Conservation (phyloP, 2,888 invertebrate species). For the Euclidia mi region DNA sequence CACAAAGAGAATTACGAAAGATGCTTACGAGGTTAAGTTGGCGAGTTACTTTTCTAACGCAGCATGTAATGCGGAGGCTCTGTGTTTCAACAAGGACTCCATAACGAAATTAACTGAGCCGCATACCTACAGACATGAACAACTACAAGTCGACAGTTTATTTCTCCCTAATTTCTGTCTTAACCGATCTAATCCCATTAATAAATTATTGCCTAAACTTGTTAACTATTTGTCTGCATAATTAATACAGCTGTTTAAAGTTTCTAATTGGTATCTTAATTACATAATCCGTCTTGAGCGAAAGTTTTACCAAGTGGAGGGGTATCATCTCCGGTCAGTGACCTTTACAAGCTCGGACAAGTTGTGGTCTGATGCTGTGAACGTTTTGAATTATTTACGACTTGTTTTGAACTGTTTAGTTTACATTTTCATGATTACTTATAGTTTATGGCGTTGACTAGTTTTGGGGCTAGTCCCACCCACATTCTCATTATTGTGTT, state of each 20-base stretch:
- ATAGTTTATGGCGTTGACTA: too few species aligned
- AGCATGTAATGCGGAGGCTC: constrained; percentile 19
- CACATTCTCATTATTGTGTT: too few species aligned
- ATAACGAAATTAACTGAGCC: constrained; percentile 11
- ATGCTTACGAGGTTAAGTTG: constrained; percentile 43
- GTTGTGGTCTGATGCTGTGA: too few species aligned
- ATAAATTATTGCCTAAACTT: constrained; percentile 31
- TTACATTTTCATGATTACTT: too few species aligned
- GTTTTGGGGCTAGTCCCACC: too few species aligned
- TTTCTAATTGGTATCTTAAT: constrained; percentile 51
- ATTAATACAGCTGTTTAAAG: constrained; percentile 37
- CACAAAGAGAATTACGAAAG: constrained; percentile 29
- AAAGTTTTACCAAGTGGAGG: too few species aligned
- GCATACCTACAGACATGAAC: constrained; percentile 2
- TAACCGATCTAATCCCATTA: constrained; percentile 21
- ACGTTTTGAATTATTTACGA: too few species aligned
- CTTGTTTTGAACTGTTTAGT: too few species aligned
- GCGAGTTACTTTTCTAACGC: constrained; percentile 50
- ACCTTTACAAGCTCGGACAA: too few species aligned
- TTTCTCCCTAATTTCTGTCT: constrained; percentile 3
- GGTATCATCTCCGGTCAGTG: too few species aligned
- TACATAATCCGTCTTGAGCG: too few species aligned
- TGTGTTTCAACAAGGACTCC: constrained; percentile 2
- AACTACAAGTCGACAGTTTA: neutral
- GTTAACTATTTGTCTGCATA: constrained; percentile 45